A percentile compares a stretch with the other conserved stretches of the same genome.
Conservation (phyloP, 2,797 vertebrate genomes). For the Acanthurus tractus region DNA sequence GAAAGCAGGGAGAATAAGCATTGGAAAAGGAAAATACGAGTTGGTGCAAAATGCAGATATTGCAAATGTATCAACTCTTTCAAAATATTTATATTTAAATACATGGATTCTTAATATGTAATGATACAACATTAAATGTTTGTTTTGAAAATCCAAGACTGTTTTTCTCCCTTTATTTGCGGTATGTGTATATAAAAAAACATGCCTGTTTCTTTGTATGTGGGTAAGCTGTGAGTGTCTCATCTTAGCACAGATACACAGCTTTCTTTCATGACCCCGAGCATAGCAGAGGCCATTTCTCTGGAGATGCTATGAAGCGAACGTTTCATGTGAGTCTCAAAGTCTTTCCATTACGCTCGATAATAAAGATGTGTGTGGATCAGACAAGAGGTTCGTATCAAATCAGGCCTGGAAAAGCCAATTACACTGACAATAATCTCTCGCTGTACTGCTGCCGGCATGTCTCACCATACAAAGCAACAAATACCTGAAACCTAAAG, state of each 20-base stretch:
- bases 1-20: constrained; percentile 24
- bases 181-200: neutral
- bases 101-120: neutral
- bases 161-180: neutral
- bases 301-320: constrained; percentile 64
- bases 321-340: constrained; percentile 74
- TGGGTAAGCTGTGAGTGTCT: neutral
- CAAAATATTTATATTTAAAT: neutral
- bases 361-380: constrained; percentile 81
- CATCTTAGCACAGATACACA: constrained; percentile 6
- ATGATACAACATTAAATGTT: neutral
- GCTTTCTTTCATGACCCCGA: constrained; percentile 48
- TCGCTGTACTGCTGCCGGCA: constrained; percentile 78
- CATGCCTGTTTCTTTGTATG: neutral
- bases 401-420: constrained; percentile 84
- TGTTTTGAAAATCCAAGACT: neutral
- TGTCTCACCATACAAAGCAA: constrained; percentile 74
- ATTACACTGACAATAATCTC: constrained; percentile 87
- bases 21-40: constrained; percentile 19
- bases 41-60: neutral
- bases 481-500: constrained; percentile 64
- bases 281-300: constrained; percentile 61
- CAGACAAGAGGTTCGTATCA: constrained; percentile 83
- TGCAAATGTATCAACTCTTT: neutral
- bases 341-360: constrained; percentile 78